Evolutionary conservation across 2,113 vertebrate genomes (phyloP).

Genomic region (Pyxicephalus adspersus): DNA sequence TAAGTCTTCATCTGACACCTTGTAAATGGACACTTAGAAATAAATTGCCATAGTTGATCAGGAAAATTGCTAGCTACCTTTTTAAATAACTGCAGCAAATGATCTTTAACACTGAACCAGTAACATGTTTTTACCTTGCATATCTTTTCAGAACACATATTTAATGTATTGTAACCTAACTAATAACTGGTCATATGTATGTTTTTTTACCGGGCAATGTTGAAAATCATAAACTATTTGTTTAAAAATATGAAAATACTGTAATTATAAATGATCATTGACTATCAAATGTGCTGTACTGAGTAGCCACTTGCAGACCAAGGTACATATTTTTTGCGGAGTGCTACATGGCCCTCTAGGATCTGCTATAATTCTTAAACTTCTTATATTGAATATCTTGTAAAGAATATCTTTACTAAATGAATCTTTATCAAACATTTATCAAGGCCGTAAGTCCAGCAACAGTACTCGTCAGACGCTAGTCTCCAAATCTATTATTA

Average conservation of each 20-base stretch:
- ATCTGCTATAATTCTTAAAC: too few relatives aligned
- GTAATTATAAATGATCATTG: background rate
- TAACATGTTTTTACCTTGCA: conserved; percentile 72
- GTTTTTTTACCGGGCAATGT: background rate
- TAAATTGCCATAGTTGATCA: conserved; percentile 78
- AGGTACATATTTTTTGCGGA: too few relatives aligned
- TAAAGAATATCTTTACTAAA: too few relatives aligned
- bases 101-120: conserved; percentile 74
- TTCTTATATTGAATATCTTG: too few relatives aligned
- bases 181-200: conserved; percentile 58
- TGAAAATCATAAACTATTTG: background rate
- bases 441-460: too few relatives aligned
- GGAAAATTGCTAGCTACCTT: conserved; percentile 75
- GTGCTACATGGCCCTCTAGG: too few relatives aligned
- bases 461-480: too few relatives aligned
- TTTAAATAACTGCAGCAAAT: conserved; percentile 76
- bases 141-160: conserved; percentile 79
- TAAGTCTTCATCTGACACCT: conserved; percentile 79
- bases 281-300: background rate
- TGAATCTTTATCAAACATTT: too few relatives aligned
- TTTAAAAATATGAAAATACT: background rate
- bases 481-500: too few relatives aligned
- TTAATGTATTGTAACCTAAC: conserved; percentile 90
- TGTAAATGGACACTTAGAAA: conserved; percentile 82
- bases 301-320: too few relatives aligned